Evolutionary conservation across 2,888 invertebrate genomes (phyloP), one percentile per base, ranked within the genome.

Genomic region (Heliconius hortense): DNA sequence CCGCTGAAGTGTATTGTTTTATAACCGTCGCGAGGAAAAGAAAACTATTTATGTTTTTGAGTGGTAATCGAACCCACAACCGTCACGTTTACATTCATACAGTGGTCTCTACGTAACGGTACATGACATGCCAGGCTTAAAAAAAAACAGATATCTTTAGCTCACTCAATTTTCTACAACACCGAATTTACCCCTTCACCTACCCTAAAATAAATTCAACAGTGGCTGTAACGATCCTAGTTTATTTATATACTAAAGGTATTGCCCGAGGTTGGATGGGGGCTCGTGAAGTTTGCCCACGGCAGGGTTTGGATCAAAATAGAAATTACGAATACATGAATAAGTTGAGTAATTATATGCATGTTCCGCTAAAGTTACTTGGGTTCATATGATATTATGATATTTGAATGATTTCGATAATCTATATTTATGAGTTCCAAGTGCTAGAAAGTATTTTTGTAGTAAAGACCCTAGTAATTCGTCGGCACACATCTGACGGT

Each of bases 211-310:
- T 56, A 69, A 31, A 69, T 24, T 35, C 15, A 26, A 18, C 21
- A 15, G 28, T 11, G 56, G 31, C 53, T 28, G 48, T n/a, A 69
- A 56, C 53, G 35, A 31, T 53, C 31, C 53, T 35, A 56, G n/a
- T 13, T n/a, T 69, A 69, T 69, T 69, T 35, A 69, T 56, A 69
- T 24, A 69, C 31, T 24, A 26, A 11, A 69, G 53, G n/a, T n/a
- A 69, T 35, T 21, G 24, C 69, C 69, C 56, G 69, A 69, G 69
- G 68, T 28, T 31, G 28, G n/a, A 18, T 8, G n/a, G 31, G 15
- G 35, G 56, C 18, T 31, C 24, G 15, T 56, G 31, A 35, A 53
- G 53, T 56, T 69, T n/a, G 56, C 56, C 18, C n/a, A 69, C 68
- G 28, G 10, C 21, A 28, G 48, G 26, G 48, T 48, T 48, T 18